A percentile compares a stretch with the other conserved stretches of the same genome.
phyloP scores from a whole-genome alignment of 2,888 invertebrate species.

The Oegoconia quadripuncta region DNA sequence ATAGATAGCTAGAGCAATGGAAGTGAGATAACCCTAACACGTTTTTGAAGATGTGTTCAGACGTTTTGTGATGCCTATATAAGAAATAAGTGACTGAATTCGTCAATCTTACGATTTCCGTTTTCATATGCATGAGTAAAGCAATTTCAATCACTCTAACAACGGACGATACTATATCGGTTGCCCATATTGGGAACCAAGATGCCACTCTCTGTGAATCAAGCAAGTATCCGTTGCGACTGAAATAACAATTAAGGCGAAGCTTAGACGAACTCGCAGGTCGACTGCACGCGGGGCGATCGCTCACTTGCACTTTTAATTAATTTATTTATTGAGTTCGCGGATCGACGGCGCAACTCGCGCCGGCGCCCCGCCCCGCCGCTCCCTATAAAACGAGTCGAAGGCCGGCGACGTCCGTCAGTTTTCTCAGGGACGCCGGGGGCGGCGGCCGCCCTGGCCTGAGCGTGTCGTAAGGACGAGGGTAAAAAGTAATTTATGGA shows the following conservation, averaged over 20 bases:
- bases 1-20: no score
- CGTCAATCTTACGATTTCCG: no score
- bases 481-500: constrained; percentile 53
- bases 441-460: constrained; percentile 54
- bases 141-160: no score
- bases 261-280: constrained; percentile 61
- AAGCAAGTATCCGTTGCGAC: constrained; percentile 33
- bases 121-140: no score
- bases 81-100: no score
- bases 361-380: constrained; percentile 59
- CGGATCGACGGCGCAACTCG: constrained; percentile 77
- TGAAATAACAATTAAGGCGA: constrained; percentile 71
- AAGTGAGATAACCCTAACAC: no score
- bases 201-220: neutral
- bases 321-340: constrained; percentile 79
- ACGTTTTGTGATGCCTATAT: no score
- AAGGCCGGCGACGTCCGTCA: constrained; percentile 65
- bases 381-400: constrained; percentile 57
- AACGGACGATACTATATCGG: no score
- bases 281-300: constrained; percentile 42
- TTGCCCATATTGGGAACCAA: no score
- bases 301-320: constrained; percentile 80
- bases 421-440: constrained; percentile 65
- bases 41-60: no score
- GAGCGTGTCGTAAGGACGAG: constrained; percentile 61